These are phyloP conservation scores for Panthera uncia DNA, from an alignment of 2,113 vertebrate genomes.

Conservation along the genomic window DNA sequence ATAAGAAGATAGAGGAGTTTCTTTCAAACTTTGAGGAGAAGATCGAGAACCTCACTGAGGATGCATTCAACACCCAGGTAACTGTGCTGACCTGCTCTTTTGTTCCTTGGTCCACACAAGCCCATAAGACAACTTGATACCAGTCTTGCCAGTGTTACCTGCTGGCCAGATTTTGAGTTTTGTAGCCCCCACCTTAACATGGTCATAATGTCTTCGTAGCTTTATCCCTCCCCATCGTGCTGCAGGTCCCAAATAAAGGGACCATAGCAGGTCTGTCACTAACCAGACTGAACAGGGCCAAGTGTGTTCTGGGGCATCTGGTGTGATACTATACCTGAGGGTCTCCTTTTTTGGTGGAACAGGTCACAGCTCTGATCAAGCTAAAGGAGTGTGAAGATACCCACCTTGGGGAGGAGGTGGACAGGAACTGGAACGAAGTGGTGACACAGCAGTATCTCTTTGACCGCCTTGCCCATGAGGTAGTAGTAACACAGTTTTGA, in stretches of 20 bases:
- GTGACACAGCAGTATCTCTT: slow-evolving; percentile 96
- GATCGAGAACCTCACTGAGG: slow-evolving; percentile 90
- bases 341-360: not conserved
- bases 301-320: not conserved
- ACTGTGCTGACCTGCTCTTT: not conserved
- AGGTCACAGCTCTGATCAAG: slow-evolving; percentile 95
- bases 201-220: not conserved
- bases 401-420: slow-evolving; percentile 97
- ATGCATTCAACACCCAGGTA: slow-evolving; percentile 93
- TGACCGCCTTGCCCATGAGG: slow-evolving; percentile 93
- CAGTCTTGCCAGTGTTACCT: not conserved
- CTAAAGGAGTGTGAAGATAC: slow-evolving; percentile 97
- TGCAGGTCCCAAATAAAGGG: not conserved
- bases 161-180: not conserved
- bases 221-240: not conserved
- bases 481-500: slow-evolving; percentile 64
- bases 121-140: not conserved
- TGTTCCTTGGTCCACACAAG: not conserved
- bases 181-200: not conserved
- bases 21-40: slow-evolving; percentile 91
- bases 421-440: slow-evolving; percentile 97
- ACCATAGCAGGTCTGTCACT: not conserved
- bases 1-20: slow-evolving; percentile 96
- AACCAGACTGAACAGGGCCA: not conserved
- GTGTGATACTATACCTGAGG: not conserved